A percentile compares a stretch with the other conserved stretches of the same genome.
These are phyloP conservation scores for Temnothorax unifasciatus DNA, from an alignment of 2,888 invertebrate species.

Conservation along the genomic window DNA sequence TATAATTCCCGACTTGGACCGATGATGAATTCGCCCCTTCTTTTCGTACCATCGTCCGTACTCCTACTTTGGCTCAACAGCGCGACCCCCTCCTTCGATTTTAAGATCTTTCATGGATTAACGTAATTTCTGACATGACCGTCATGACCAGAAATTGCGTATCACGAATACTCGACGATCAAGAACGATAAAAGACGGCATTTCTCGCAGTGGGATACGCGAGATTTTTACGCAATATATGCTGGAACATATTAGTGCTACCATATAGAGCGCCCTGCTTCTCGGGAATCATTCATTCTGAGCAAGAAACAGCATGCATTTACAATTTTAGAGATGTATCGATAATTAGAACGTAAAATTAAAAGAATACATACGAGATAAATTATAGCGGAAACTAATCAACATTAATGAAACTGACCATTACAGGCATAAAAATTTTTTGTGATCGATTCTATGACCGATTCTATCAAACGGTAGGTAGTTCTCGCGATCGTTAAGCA, in stretches of 20 bases:
- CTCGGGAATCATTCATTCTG: background rate
- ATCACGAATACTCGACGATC: constrained; percentile 50
- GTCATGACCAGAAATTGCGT: constrained; percentile 58
- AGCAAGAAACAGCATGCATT: background rate
- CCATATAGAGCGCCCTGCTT: background rate
- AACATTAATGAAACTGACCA: background rate
- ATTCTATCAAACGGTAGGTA: constrained; percentile 5
- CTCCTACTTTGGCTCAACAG: constrained; percentile 60
- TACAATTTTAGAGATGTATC: background rate
- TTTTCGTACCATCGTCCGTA: constrained; percentile 58
- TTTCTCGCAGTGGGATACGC: constrained; percentile 13
- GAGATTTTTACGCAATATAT: constrained; percentile 12
- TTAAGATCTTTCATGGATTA: constrained; percentile 71
- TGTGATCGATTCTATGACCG: background rate
- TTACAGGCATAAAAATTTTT: background rate
- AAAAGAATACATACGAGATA: background rate
- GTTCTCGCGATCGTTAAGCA: constrained; percentile 20
- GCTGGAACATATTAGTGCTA: constrained; percentile 23
- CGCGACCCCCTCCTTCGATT: constrained; percentile 61
- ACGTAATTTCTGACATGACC: constrained; percentile 72
- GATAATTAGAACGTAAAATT: background rate
- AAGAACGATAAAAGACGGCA: constrained; percentile 29
- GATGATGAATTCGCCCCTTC: constrained; percentile 84
- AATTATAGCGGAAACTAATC: constrained; percentile 8
- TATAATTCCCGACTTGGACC: constrained; percentile 85